Evolutionary conservation across 2,113 vertebrate species (phyloP).

Genomic region (Taurulus bubalis): DNA sequence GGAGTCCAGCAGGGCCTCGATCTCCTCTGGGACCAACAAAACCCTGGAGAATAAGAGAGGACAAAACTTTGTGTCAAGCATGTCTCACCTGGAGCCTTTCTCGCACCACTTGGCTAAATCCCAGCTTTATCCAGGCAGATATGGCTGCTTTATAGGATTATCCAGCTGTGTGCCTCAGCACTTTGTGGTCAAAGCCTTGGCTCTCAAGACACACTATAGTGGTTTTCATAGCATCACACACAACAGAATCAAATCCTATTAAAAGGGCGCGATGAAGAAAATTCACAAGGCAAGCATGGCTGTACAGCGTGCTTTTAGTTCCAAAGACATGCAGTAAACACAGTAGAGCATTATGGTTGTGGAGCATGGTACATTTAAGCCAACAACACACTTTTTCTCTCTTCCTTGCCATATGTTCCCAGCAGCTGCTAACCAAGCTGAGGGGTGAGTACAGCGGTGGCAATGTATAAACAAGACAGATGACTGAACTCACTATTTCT

Average conservation of each 20-base stretch:
- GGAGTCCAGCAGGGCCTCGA: slow-evolving; percentile 82
- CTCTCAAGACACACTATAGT: slow-evolving; percentile 66
- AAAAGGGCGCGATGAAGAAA: slow-evolving; percentile 61
- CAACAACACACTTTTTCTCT: slow-evolving; percentile 49
- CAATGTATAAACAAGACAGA: slow-evolving; percentile 59
- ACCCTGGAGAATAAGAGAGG: slow-evolving; percentile 78
- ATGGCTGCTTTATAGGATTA: slow-evolving; percentile 74
- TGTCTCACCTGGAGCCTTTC: slow-evolving; percentile 53
- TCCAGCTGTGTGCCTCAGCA: slow-evolving; percentile 74
- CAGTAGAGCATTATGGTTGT: slow-evolving; percentile 53
- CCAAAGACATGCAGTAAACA: slow-evolving; percentile 64
- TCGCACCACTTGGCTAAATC: slow-evolving; percentile 51
- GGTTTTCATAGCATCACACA: slow-evolving; percentile 68
- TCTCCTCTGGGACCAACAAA: slow-evolving; percentile 85
- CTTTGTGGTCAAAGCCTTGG: slow-evolving; percentile 63
- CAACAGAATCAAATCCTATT: slow-evolving; percentile 73
- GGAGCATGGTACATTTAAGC: slow-evolving; percentile 56
- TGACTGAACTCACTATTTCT: slow-evolving; percentile 81
- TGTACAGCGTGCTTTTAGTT: slow-evolving; percentile 49
- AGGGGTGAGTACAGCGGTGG: slow-evolving; percentile 29
- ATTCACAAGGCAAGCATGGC: slow-evolving; percentile 54
- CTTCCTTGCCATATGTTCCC: slow-evolving; percentile 51
- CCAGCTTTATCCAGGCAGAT: slow-evolving; percentile 57
- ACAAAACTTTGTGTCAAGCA: slow-evolving; percentile 59
- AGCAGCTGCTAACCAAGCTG: slow-evolving; percentile 57